These are phyloP conservation scores for Temnothorax longispinosus DNA, from an alignment of 1,140 invertebrate genomes.

Conservation along the genomic window DNA sequence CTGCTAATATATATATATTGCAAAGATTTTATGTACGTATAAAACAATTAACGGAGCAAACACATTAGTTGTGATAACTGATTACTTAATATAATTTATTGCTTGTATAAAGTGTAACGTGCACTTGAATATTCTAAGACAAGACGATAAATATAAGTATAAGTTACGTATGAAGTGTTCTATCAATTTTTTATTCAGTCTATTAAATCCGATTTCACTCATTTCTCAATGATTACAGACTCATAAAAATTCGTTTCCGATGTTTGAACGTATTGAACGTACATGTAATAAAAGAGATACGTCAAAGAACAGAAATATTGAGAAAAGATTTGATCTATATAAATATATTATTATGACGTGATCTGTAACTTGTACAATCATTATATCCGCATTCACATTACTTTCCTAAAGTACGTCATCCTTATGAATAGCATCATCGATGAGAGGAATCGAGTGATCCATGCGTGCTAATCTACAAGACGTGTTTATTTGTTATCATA, in stretches of 20 bases:
- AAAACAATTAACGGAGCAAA: slow-evolving; percentile 27
- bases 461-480: slow-evolving; percentile 36
- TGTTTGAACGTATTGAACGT: not conserved
- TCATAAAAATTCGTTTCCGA: not conserved
- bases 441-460: not conserved
- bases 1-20: slow-evolving; percentile 14
- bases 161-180: slow-evolving; percentile 44
- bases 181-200: slow-evolving; percentile 1
- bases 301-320: not conserved
- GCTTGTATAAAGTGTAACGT: slow-evolving; percentile 82
- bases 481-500: slow-evolving; percentile 43
- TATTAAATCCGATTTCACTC: not conserved
- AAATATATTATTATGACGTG: not conserved
- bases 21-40: slow-evolving; percentile 31
- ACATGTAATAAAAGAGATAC: not conserved
- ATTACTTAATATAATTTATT: slow-evolving; percentile 77
- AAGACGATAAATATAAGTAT: slow-evolving; percentile 74
- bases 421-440: not conserved
- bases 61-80: slow-evolving; percentile 72
- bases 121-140: slow-evolving; percentile 75
- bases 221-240: not conserved
- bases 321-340: slow-evolving; percentile 15
- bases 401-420: not conserved
- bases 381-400: not conserved
- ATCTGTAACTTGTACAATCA: not conserved